These are phyloP conservation scores for Panulirus ornatus DNA, from an alignment of 1,140 invertebrate species.

Conservation along the genomic window DNA sequence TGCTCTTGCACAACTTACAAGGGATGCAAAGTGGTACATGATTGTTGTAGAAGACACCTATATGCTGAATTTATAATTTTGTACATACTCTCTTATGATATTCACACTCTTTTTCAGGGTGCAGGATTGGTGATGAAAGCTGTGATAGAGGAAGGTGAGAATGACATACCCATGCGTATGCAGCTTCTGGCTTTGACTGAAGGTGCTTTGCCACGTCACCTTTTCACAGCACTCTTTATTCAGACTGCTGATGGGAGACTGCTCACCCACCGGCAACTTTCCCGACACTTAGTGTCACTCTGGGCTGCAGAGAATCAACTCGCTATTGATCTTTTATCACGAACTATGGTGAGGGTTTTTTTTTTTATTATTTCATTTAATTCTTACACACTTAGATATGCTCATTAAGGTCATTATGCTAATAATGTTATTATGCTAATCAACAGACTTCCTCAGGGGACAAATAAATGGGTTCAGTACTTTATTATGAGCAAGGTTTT, in stretches of 20 bases:
- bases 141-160: conserved; percentile 97
- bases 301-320: conserved; percentile 97
- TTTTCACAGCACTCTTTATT: conserved; percentile 94
- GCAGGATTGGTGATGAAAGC: conserved; percentile 98
- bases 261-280: conserved; percentile 93
- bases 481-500: too few relatives aligned
- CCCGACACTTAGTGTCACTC: conserved; percentile 96
- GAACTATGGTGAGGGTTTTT: conserved; percentile 88
- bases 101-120: conserved; percentile 82
- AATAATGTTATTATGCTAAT: too few relatives aligned
- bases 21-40: too few relatives aligned
- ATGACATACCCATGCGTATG: conserved; percentile 94
- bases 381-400: background rate
- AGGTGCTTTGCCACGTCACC: conserved; percentile 96
- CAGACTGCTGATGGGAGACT: conserved; percentile 82
- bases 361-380: background rate
- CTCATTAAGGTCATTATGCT: too few relatives aligned
- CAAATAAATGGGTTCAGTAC: too few relatives aligned
- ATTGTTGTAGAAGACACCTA: too few relatives aligned
- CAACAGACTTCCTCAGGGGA: too few relatives aligned
- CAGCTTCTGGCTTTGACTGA: conserved; percentile 97
- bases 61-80: background rate
- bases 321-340: conserved; percentile 91
- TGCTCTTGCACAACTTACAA: too few relatives aligned
- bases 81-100: background rate